Evolutionary conservation across 2,113 vertebrate species (phyloP).

Genomic region (Amazona vittata): DNA sequence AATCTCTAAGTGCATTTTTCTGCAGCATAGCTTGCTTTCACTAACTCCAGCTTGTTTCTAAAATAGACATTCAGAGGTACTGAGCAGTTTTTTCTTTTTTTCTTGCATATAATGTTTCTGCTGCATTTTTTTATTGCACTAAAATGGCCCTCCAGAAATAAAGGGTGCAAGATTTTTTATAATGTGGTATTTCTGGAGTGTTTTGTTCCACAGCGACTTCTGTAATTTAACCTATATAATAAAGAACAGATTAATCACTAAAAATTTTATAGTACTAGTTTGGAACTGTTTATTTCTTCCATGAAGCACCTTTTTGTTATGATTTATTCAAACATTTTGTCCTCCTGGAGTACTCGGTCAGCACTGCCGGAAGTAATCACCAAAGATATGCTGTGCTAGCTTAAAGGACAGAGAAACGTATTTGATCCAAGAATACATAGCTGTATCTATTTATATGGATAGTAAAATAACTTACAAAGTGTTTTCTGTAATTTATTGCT

Average conservation of each 20-base stretch:
- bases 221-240: constrained; percentile 71
- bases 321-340: constrained; percentile 49
- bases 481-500: background rate
- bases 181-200: constrained; percentile 38
- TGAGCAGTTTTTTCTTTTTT: background rate
- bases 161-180: constrained; percentile 37
- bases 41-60: background rate
- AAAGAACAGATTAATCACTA: constrained; percentile 65
- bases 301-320: constrained; percentile 37
- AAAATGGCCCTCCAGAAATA: constrained; percentile 27
- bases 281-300: constrained; percentile 62
- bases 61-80: background rate
- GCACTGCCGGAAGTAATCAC: background rate
- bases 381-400: background rate
- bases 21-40: background rate
- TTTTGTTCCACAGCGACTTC: constrained; percentile 62
- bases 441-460: background rate
- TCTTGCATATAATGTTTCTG: background rate
- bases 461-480: background rate
- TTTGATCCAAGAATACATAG: background rate
- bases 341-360: background rate
- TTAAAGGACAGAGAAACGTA: background rate
- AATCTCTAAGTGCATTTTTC: background rate
- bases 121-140: constrained; percentile 14
- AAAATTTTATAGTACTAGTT: constrained; percentile 66